phyloP scores from a whole-genome alignment of 2,888 invertebrate genomes.

The Pterobdella sp. region DNA sequence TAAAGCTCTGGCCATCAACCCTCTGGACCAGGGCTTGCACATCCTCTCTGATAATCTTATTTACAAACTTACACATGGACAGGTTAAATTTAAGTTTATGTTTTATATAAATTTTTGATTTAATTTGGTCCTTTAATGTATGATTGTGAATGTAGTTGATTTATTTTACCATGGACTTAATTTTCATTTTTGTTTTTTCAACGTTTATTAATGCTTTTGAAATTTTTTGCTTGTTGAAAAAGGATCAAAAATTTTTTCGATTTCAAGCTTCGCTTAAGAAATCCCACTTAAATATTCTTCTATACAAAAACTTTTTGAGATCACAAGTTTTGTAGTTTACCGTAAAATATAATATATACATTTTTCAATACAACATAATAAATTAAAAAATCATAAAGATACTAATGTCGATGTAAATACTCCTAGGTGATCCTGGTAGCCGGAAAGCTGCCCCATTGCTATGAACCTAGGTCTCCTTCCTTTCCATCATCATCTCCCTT shows the following conservation, averaged over 20 bases:
- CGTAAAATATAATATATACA: too few relatives aligned
- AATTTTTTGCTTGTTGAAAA: neutral
- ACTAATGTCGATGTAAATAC: too few relatives aligned
- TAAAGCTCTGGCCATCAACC: constrained; percentile 86
- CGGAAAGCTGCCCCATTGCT: constrained; percentile 87
- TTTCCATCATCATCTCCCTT: constrained; percentile 59
- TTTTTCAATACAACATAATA: too few relatives aligned
- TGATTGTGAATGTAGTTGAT: too few relatives aligned
- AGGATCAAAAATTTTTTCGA: neutral
- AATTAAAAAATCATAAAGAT: too few relatives aligned
- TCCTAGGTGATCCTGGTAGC: constrained; percentile 73
- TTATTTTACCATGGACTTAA: too few relatives aligned
- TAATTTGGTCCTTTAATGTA: too few relatives aligned
- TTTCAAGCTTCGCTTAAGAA: neutral
- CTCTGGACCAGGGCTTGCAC: constrained; percentile 83
- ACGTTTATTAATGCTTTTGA: neutral
- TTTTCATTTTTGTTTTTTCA: neutral
- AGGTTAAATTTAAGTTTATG: constrained; percentile 50
- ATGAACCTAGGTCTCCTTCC: constrained; percentile 43
- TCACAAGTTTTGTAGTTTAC: too few relatives aligned
- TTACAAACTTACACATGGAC: constrained; percentile 78
- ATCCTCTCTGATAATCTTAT: constrained; percentile 84
- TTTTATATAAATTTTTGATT: too few relatives aligned
- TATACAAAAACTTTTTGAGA: too few relatives aligned
- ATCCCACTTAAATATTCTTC: too few relatives aligned